A percentile compares a stretch with the other conserved stretches of the same genome.
Evolutionary conservation across 2,797 vertebrate genomes (phyloP).

Genomic region (Dendrocincla tyrannina): DNA sequence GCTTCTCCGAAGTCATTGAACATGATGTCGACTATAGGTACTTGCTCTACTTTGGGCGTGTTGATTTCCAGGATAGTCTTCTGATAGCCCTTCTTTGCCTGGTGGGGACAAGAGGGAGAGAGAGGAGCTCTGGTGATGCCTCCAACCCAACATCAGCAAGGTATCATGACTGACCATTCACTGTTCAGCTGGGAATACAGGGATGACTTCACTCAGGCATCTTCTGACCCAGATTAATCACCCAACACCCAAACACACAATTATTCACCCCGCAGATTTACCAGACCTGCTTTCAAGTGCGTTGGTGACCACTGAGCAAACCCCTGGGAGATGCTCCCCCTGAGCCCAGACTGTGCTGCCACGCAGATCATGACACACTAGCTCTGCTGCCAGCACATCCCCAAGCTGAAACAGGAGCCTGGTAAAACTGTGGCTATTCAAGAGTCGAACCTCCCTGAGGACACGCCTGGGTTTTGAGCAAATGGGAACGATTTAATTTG

Average conservation of each 20-base stretch:
- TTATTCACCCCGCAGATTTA: background rate
- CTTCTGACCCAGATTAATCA: background rate
- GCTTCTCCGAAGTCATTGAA: conserved; percentile 97
- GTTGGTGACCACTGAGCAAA: background rate
- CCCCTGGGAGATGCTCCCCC: background rate
- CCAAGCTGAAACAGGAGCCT: background rate
- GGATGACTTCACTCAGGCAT: background rate
- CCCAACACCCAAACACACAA: background rate
- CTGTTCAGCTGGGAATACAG: fast-evolving
- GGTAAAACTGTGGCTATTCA: background rate
- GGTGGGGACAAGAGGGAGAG: background rate
- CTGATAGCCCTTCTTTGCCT: conserved; percentile 95
- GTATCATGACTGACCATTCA: fast-evolving
- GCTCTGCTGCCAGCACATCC: background rate
- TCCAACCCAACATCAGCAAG: background rate
- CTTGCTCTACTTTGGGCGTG: conserved; percentile 96
- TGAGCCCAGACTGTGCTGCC: background rate
- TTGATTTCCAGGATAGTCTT: conserved; percentile 96
- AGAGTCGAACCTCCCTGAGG: background rate
- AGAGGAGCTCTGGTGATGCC: background rate
- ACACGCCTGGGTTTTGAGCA: background rate
- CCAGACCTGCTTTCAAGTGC: fast-evolving
- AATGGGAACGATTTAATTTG: background rate
- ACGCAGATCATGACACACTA: background rate
- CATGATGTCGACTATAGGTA: conserved; percentile 97